Evolutionary conservation across 2,113 vertebrate species (phyloP).

Genomic region (Coreoperca whiteheadi): DNA sequence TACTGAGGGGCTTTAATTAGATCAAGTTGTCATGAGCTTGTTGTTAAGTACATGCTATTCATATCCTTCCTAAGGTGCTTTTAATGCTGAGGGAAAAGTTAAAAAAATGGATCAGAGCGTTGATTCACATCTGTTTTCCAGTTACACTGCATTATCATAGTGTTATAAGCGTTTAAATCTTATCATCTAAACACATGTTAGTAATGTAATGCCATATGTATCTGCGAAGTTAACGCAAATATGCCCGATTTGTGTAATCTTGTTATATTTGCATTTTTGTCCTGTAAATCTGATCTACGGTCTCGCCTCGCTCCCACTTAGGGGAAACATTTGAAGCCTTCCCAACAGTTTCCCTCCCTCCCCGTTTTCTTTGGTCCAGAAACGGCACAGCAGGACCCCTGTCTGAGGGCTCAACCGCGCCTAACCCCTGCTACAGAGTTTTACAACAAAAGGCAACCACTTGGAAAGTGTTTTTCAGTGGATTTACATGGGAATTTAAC

Average conservation of each 20-base stretch:
- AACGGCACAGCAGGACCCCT: conserved; percentile 74
- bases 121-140: conserved; percentile 56
- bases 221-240: conserved; percentile 11
- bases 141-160: conserved; percentile 20
- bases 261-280: conserved; percentile 44
- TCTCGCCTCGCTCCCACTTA: conserved; percentile 43
- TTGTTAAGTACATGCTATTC: conserved; percentile 44
- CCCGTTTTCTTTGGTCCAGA: conserved; percentile 57
- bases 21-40: conserved; percentile 53
- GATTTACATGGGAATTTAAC: conserved; percentile 51
- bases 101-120: conserved; percentile 3
- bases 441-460: conserved; percentile 60
- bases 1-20: conserved; percentile 26
- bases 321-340: conserved; percentile 59
- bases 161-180: conserved; percentile 47
- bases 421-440: conserved; percentile 55
- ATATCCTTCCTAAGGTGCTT: conserved; percentile 22
- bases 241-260: conserved; percentile 38
- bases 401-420: conserved; percentile 72
- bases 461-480: conserved; percentile 50
- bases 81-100: conserved; percentile 9
- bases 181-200: conserved; percentile 30
- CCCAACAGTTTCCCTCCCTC: conserved; percentile 51
- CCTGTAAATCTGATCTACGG: conserved; percentile 57
- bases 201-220: conserved; percentile 55